A percentile compares a stretch with the other conserved stretches of the same genome.
phyloP scores from a whole-genome alignment of 2,888 invertebrate genomes.

The Osmoderma eremita region DNA sequence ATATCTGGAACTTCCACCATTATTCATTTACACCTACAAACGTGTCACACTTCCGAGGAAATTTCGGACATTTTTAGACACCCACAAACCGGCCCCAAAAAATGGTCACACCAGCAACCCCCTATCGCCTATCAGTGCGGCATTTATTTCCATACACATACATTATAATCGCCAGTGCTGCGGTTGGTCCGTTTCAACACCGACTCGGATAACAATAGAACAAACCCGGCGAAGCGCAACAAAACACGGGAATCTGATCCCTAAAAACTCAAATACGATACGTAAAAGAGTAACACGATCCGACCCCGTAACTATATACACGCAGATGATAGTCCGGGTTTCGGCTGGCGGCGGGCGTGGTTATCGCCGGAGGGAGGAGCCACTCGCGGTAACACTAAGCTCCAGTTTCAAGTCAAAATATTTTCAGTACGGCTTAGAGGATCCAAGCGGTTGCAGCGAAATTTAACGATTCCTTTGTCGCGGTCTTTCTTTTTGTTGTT shows the following conservation, averaged over 20 bases:
- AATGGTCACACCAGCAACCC: too few species aligned
- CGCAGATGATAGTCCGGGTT: not conserved
- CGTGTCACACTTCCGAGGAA: too few species aligned
- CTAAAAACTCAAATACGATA: constrained; percentile 15
- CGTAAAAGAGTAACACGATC: constrained; percentile 21
- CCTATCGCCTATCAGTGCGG: too few species aligned
- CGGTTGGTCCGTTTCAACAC: not conserved
- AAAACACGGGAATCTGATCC: constrained; percentile 31
- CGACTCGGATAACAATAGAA: constrained; percentile 1
- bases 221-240: not conserved
- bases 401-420: constrained; percentile 53
- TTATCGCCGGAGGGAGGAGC: constrained; percentile 49
- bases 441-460: constrained; percentile 41
- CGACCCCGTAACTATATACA: constrained; percentile 6
- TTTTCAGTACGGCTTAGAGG: constrained; percentile 52
- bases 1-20: too few species aligned
- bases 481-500: too few species aligned
- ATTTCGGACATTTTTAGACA: too few species aligned
- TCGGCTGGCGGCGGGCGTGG: constrained; percentile 47
- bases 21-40: too few species aligned
- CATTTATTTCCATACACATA: too few species aligned
- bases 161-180: too few species aligned
- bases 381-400: constrained; percentile 43
- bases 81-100: too few species aligned
- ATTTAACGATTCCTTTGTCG: constrained; percentile 1